A percentile compares a stretch with the other conserved stretches of the same genome.
phyloP scores from a whole-genome alignment of 2,797 vertebrate species.

The Tragelaphus eurycerus region DNA sequence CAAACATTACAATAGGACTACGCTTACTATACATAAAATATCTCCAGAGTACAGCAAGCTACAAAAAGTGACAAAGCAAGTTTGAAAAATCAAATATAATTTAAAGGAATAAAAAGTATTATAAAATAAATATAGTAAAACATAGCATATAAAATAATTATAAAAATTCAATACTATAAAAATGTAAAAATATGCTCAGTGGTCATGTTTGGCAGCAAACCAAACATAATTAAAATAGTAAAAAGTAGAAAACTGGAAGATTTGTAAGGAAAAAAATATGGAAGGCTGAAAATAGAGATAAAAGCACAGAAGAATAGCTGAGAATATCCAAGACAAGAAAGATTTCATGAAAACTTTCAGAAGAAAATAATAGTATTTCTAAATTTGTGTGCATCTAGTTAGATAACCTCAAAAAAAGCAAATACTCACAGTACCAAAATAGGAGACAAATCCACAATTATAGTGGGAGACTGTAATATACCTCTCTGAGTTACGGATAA shows the following conservation, averaged over 20 bases:
- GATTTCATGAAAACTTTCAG: background rate
- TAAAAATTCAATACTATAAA: background rate
- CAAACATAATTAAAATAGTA: background rate
- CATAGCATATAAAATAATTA: background rate
- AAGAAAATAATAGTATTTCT: background rate
- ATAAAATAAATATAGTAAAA: background rate
- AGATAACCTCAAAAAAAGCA: background rate
- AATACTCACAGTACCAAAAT: background rate
- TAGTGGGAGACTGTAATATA: background rate
- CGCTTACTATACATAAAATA: background rate
- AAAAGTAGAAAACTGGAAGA: background rate
- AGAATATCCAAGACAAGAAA: background rate
- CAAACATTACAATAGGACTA: background rate
- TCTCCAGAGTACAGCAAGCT: background rate
- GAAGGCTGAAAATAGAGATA: background rate
- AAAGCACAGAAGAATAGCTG: background rate
- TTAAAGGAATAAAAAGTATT: conserved; percentile 11
- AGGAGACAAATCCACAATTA: background rate
- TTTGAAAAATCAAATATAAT: background rate
- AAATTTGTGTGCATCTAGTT: background rate
- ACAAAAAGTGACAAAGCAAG: background rate
- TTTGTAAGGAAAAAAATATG: background rate
- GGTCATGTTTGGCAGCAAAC: background rate
- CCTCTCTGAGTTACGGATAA: background rate
- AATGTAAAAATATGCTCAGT: background rate